A percentile compares a stretch with the other conserved stretches of the same genome.
These are phyloP conservation scores for Hemichromis elongatus DNA, from an alignment of 2,113 vertebrate species.

Conservation along the genomic window DNA sequence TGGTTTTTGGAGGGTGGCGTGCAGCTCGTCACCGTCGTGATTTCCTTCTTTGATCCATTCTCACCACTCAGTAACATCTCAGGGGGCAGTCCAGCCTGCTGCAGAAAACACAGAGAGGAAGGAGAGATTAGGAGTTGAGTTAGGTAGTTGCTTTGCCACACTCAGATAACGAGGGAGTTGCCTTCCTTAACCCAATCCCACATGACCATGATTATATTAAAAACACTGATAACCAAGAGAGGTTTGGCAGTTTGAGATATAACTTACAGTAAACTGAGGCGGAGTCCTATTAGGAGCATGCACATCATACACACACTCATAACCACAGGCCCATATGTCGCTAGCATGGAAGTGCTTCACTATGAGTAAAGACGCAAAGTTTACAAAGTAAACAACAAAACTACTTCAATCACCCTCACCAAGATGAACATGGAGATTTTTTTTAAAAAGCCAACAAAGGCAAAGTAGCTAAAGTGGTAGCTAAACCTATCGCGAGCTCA, in stretches of 20 bases:
- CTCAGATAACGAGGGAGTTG: not conserved
- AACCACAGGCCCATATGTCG: not conserved
- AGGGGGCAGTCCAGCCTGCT: conserved; percentile 47
- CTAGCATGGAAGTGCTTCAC: not conserved
- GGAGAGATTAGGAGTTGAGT: not conserved
- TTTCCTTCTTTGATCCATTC: conserved; percentile 49
- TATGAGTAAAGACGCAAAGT: not conserved
- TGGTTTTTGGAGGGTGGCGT: not conserved
- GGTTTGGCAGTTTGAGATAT: not conserved
- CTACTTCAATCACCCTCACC: not conserved
- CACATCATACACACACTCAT: not conserved
- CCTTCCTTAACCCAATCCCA: not conserved
- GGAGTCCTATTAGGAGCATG: not conserved
- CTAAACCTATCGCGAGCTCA: not conserved
- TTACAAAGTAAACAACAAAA: not conserved
- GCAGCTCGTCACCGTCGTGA: conserved; percentile 12
- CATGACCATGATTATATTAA: not conserved
- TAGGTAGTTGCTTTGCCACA: not conserved
- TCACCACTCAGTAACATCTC: conserved; percentile 33
- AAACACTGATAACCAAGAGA: not conserved
- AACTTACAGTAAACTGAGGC: not conserved
- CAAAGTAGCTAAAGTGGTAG: not conserved
- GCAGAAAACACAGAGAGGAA: not conserved
- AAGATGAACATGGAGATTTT: not conserved
- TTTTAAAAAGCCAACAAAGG: not conserved